Conservation (phyloP, 2,888 invertebrate genomes). For the Atrina japonica region DNA sequence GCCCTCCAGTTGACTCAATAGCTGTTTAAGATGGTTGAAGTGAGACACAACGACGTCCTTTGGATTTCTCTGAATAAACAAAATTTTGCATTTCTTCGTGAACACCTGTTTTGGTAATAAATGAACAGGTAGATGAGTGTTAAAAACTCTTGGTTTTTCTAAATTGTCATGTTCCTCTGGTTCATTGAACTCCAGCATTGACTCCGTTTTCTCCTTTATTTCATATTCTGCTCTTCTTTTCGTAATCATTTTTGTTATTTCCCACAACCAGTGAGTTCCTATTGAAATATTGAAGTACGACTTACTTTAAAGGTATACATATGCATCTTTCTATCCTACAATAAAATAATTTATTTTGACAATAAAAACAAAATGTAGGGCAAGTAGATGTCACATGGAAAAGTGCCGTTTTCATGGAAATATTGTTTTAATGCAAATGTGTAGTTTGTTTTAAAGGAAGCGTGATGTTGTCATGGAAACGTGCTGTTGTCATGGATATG, state of each 20-base stretch:
- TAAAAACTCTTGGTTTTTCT: conserved; percentile 48
- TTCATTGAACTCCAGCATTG: conserved; percentile 53
- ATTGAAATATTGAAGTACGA: no score
- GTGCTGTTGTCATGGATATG: no score
- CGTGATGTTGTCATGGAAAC: no score
- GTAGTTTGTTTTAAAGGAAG: no score
- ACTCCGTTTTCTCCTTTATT: conserved; percentile 40
- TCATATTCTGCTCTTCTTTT: conserved; percentile 49
- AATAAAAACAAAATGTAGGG: no score
- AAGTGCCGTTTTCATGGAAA: no score
- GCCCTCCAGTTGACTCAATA: background rate
- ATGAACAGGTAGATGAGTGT: conserved; percentile 47
- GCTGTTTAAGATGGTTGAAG: conserved; percentile 41
- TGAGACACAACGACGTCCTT: conserved; percentile 51
- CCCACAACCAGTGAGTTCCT: conserved; percentile 61
- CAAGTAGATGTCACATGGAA: no score
- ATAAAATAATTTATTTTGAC: no score
- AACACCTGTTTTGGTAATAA: conserved; percentile 42
- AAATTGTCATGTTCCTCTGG: conserved; percentile 36
- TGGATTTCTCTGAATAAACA: conserved; percentile 50
- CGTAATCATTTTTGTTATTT: conserved; percentile 52
- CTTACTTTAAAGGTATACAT: no score
- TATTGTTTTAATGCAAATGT: no score
- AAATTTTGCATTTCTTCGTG: conserved; percentile 48
- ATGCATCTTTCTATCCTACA: no score